Base-by-base conservation (phyloP, 2,888 invertebrate genomes). In the Amblyjoppa proteus region DNA sequence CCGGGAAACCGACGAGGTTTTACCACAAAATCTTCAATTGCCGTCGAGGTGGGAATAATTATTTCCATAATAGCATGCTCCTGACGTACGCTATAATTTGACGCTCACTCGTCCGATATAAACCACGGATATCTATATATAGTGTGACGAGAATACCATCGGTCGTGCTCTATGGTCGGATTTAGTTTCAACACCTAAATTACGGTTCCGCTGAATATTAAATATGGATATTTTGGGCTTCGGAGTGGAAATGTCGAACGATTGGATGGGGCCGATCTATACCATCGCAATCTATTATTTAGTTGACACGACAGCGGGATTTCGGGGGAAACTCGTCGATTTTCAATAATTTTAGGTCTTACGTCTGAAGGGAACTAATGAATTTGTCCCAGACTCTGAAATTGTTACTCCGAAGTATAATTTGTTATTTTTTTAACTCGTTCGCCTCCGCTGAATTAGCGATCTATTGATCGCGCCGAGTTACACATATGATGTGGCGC, bases 11-110 rank as follows among this genome's bases (percentile, higher is more conserved):
- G 34, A 71, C 56, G 9, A 28, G 28, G n/a, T 25, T 28, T 31
- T 7, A 13, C 16, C 13, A 31, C 16, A 31, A 16, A 51, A 51
- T 71, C 51, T 51, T n/a, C n/a, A 71, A 71, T 71, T 71, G 16
- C 13, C 31, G 28, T 28, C 58, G 13, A 16, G 25, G 25, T 28
- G 51, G 31, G 25, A 31, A 51, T n/a, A 53, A 71, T 31, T 71
- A 71, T 53, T 31, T 6, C 51, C 16, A n/a, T 34, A 51, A 71
- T 34, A 71, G 51, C 53, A 71, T 71, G 28, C 31, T 7, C 9
- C 28, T 7, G 25, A 6, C 31, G 4, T 31, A 9, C 11, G 11
- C 4, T 28, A 28, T 49, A 16, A 49, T 53, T 53, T 70, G 25
- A 51, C 31, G 49, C 11, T 34, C 51, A 31, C 31, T 71, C 31